Conservation (phyloP, 2,888 invertebrate species). For the Buathra laborator region DNA sequence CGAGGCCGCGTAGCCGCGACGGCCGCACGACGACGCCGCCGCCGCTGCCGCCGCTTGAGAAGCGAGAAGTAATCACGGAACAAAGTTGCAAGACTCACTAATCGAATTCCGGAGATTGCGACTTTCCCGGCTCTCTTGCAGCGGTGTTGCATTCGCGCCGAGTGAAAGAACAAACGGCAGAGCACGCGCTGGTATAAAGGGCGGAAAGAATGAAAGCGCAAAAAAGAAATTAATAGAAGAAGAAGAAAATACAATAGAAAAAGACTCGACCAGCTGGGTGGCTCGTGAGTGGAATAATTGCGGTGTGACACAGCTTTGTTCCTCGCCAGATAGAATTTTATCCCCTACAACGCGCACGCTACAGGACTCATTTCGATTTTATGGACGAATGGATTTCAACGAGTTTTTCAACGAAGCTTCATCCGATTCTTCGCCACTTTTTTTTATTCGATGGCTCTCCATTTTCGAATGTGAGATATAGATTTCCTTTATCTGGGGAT, state of each 20-base stretch:
- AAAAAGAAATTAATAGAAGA: constrained; percentile 27
- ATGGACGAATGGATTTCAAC: constrained; percentile 41
- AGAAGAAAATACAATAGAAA: constrained; percentile 15
- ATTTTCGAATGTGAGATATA: background rate
- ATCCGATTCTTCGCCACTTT: constrained; percentile 1
- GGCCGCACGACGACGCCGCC: constrained; percentile 3
- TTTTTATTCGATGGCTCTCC: constrained; percentile 3
- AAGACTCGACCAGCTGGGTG: constrained; percentile 35
- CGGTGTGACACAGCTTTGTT: constrained; percentile 30
- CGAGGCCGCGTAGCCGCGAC: constrained; percentile 8
- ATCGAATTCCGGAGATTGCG: constrained; percentile 67
- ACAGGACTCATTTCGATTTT: constrained; percentile 55
- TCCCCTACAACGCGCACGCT: background rate
- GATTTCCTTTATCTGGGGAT: background rate
- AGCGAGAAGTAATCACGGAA: constrained; percentile 67
- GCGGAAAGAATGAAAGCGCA: constrained; percentile 1
- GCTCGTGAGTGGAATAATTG: constrained; percentile 48
- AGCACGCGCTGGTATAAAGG: constrained; percentile 2
- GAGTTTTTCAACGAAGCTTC: constrained; percentile 51
- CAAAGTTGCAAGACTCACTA: constrained; percentile 65
- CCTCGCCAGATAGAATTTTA: constrained; percentile 26
- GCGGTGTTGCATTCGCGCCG: background rate
- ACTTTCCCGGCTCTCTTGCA: constrained; percentile 15
- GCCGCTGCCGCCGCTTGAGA: constrained; percentile 40
- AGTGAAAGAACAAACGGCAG: constrained; percentile 9